These are phyloP conservation scores for Micromesistius poutassou DNA, from an alignment of 2,797 vertebrate genomes.

Conservation along the genomic window DNA sequence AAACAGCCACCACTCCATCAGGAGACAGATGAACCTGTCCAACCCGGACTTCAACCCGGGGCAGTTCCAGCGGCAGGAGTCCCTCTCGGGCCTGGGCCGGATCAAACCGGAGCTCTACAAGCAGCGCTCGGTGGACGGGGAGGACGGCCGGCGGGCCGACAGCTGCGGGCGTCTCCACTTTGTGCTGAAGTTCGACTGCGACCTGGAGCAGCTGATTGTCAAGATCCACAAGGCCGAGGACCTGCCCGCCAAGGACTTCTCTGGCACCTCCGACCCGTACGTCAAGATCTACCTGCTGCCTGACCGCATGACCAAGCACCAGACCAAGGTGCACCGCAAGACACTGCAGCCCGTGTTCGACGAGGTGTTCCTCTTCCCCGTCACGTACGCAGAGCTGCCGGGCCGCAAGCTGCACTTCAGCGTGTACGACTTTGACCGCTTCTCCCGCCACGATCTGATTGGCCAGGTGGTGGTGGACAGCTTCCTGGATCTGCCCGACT, in stretches of 20 bases:
- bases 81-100: constrained; percentile 84
- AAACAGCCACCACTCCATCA: constrained; percentile 91
- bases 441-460: constrained; percentile 95
- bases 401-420: constrained; percentile 96
- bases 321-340: constrained; percentile 99
- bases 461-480: constrained; percentile 98
- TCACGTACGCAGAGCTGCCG: constrained; percentile 87
- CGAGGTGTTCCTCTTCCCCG: constrained; percentile 95
- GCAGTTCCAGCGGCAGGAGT: constrained; percentile 94
- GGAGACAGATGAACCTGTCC: constrained; percentile 94
- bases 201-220: constrained; percentile 95
- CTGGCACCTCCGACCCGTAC: constrained; percentile 95
- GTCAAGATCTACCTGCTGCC: constrained; percentile 98
- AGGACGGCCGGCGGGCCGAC: constrained; percentile 78
- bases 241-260: constrained; percentile 97
- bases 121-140: constrained; percentile 88
- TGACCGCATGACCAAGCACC: constrained; percentile 97
- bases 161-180: constrained; percentile 92
- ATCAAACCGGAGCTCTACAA: constrained; percentile 98
- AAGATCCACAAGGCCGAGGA: constrained; percentile 95
- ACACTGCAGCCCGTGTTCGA: constrained; percentile 96
- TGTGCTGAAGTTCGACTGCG: constrained; percentile 94
- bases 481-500: constrained; percentile 96
- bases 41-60: constrained; percentile 95
- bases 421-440: constrained; percentile 97